These are phyloP conservation scores for Criorhina ranunculi DNA, from an alignment of 2,888 invertebrate genomes.

Conservation along the genomic window DNA sequence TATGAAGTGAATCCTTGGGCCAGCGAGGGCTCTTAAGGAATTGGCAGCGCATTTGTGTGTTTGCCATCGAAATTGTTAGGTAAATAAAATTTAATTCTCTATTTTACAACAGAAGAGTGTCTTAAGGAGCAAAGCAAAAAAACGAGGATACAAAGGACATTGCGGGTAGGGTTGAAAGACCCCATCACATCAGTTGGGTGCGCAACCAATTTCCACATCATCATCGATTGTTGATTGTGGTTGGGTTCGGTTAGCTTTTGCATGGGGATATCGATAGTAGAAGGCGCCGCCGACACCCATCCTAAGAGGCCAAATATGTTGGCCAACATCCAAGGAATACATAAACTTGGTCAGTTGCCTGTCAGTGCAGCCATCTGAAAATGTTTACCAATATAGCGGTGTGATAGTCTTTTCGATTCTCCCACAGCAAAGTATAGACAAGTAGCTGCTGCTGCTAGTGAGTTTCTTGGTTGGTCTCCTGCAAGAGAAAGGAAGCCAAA, in stretches of 20 bases:
- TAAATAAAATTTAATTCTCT: conserved; percentile 31
- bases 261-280: conserved; percentile 26
- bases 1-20: conserved; percentile 18
- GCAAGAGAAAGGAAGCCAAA: conserved; percentile 42
- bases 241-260: conserved; percentile 24
- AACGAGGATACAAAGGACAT: conserved; percentile 15
- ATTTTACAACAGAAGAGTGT: neutral
- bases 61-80: conserved; percentile 41
- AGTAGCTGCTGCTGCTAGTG: conserved; percentile 13
- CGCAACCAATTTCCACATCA: conserved; percentile 69
- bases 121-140: neutral
- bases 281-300: neutral
- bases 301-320: conserved; percentile 54
- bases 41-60: conserved; percentile 52
- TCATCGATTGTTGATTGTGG: conserved; percentile 60
- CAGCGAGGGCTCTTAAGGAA: conserved; percentile 23
- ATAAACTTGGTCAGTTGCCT: conserved; percentile 59
- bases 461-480: conserved; percentile 10
- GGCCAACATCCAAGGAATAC: conserved; percentile 67
- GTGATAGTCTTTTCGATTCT: conserved; percentile 43
- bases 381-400: conserved; percentile 69
- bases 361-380: conserved; percentile 69
- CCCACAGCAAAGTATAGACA: conserved; percentile 9
- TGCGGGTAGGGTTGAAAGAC: conserved; percentile 1
- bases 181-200: neutral